Evolutionary conservation across 2,888 invertebrate genomes (phyloP), one percentile per base, ranked within the genome.

Genomic region (Sphaerophoria taeniata): DNA sequence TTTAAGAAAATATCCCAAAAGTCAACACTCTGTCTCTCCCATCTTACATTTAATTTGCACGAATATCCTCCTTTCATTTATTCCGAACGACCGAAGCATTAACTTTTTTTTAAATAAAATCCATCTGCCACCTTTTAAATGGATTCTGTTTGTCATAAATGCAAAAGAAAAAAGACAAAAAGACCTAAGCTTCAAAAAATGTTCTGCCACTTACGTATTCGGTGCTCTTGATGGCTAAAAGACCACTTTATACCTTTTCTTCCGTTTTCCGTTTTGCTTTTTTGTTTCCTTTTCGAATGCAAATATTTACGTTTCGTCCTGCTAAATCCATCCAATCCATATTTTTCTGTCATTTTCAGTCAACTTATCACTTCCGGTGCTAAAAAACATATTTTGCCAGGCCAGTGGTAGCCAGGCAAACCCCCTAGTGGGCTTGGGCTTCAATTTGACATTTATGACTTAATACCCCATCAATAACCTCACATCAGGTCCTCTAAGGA

Each of bases 391-490:
- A 73, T 73, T 63, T 51, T 31, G n/a, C 34, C n/a, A 4, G 36
- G 34, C 5, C 49, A 3, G 47, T 72, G 49, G 51, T 51, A 58
- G 31, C 79, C 39, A 7, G 9, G 24, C 24, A 24, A 24, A 24
- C 24, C 39, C 39, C 39, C 39, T 9, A 43, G 43, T 12, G 11
- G 9, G 9, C 12, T 6, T 39, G 39, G 39, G 9, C 16, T 45
- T 31, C 49, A 43, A 58, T 79, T 74, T 79, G 79, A 74, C 74
- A 79, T 79, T 79, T 74, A 84, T 84, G 79, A 84, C 74, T 79
- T 60, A 75, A 71, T 84, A 70, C 56, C 65, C 79, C 70, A 78
- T 79, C 70, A 74, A 78, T 83, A 69, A 49, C 49, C 34, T 55
- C 47, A 16, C 47, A 65, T 34, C 33, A 58, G 11, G 16, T 16